Conservation (phyloP, 2,888 invertebrate species). For the Acrocera orbiculus region DNA sequence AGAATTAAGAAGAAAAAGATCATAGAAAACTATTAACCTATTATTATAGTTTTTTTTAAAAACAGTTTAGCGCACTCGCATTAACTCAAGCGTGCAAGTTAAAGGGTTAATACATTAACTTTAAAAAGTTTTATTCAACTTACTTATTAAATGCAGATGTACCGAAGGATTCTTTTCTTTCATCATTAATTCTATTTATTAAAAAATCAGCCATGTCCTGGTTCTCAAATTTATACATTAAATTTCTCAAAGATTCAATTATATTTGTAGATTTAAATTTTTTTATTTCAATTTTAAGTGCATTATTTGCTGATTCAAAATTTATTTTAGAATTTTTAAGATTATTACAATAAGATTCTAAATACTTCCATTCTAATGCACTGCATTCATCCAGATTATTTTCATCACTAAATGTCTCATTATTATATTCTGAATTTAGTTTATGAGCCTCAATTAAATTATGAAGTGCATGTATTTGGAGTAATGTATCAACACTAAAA, state of each 20-base stretch:
- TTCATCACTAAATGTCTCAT: not conserved
- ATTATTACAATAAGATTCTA: constrained; percentile 23
- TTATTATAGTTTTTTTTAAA: too few species aligned
- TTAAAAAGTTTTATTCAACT: too few species aligned
- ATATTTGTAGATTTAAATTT: constrained; percentile 3
- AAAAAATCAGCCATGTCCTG: constrained; percentile 11
- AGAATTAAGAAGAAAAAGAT: too few species aligned
- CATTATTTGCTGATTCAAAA: constrained; percentile 3
- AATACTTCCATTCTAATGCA: constrained; percentile 39
- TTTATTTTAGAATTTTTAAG: constrained; percentile 13
- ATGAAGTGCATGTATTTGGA: constrained; percentile 47
- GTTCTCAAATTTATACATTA: constrained; percentile 5
- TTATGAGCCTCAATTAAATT: constrained; percentile 37
- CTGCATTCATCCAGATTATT: constrained; percentile 28
- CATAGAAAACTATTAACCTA: too few species aligned
- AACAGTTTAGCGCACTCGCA: too few species aligned
- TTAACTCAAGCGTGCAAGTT: too few species aligned
- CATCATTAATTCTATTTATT: constrained; percentile 20
- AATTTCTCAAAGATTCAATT: constrained; percentile 6
- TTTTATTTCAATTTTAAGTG: not conserved
- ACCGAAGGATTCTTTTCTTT: constrained; percentile 5
- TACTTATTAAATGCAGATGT: not conserved
- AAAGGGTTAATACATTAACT: too few species aligned
- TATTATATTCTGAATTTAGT: constrained; percentile 18
- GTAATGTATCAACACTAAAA: constrained; percentile 42